Evolutionary conservation across 2,888 invertebrate genomes (phyloP), one percentile per base, ranked within the genome.

Genomic region (Xanthorhoe designata): DNA sequence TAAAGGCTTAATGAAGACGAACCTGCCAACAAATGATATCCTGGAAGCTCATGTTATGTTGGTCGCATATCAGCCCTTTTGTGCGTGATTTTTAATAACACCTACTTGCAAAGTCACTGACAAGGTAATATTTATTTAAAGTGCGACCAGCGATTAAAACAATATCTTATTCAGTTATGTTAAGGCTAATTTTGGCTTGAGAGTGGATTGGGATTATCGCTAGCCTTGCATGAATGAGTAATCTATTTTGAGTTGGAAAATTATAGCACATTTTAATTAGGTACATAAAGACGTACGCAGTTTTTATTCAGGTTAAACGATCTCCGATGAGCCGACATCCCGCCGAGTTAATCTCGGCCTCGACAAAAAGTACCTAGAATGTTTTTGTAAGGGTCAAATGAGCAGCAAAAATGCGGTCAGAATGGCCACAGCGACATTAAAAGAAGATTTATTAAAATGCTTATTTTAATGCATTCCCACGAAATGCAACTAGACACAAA

Each of bases 61-160:
- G 76, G 81, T 38, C 55, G 13, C 62, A 50, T 19, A 29, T 53
- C 60, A 75, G 32, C 70, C 75, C 79, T 76, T 81, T 81, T 79
- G 73, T 78, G 69, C 73, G 75, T 77, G 67, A 79, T 82, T 85
- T 84, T 83, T 84, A 85, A 85, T 85, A 78, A 80, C 74, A 68
- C 66, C 62, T 71, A 78, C 72, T 78, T 81, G 83, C 79, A 73
- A 61, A 69, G 78, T 84, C 83, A 84, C 76, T 73, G 70, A 72
- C 64, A 73, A 75, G 66, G 71, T 74, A 71, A 76, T 78, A 73
- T 71, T 67, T 68, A 57, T 60, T 62, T 62, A 49, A 42, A 35
- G 38, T 4, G 55, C 18, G 35, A 4, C 66, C 8, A 49, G 58
- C 50, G 59, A 57, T 60, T 32, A 47, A 67, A 70, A 70, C 69